Percentiles rank a stretch among this genome's conserved stretches.
phyloP scores from a whole-genome alignment of 2,888 invertebrate genomes.

The Adela reaumurella region DNA sequence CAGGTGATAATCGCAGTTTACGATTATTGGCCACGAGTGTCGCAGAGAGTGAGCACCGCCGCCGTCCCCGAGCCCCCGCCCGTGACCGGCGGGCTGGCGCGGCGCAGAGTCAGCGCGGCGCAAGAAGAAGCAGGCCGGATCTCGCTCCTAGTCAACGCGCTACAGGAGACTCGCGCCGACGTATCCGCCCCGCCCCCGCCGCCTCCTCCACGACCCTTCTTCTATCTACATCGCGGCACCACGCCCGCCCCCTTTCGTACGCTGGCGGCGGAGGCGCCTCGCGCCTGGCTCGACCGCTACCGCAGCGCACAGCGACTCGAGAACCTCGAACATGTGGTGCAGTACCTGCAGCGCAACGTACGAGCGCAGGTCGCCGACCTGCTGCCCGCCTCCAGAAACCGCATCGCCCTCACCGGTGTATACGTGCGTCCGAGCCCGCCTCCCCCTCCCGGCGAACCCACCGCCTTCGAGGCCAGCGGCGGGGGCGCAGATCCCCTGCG shows the following conservation, averaged over 20 bases:
- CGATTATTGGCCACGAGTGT: no score
- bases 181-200: conserved; percentile 21
- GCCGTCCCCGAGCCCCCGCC: no score
- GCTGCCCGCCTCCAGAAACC: conserved; percentile 20
- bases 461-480: no score
- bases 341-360: conserved; percentile 42
- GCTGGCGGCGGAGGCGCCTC: conserved; percentile 24
- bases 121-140: conserved; percentile 48
- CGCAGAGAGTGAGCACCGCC: no score
- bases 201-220: conserved; percentile 43
- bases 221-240: conserved; percentile 35
- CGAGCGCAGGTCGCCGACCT: conserved; percentile 44
- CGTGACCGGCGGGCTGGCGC: conserved; percentile 32
- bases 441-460: not conserved
- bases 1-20: no score
- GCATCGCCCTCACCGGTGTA: not conserved
- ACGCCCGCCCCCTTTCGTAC: conserved; percentile 40
- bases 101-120: conserved; percentile 20
- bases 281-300: conserved; percentile 39
- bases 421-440: conserved; percentile 12
- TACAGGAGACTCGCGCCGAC: conserved; percentile 40
- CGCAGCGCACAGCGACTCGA: conserved; percentile 41
- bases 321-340: conserved; percentile 41
- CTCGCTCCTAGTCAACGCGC: conserved; percentile 44
- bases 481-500: conserved; percentile 57